Evolutionary conservation across 2,797 vertebrate genomes (phyloP), one percentile per base, ranked within the genome.

Genomic region (Dallia pectoralis): DNA sequence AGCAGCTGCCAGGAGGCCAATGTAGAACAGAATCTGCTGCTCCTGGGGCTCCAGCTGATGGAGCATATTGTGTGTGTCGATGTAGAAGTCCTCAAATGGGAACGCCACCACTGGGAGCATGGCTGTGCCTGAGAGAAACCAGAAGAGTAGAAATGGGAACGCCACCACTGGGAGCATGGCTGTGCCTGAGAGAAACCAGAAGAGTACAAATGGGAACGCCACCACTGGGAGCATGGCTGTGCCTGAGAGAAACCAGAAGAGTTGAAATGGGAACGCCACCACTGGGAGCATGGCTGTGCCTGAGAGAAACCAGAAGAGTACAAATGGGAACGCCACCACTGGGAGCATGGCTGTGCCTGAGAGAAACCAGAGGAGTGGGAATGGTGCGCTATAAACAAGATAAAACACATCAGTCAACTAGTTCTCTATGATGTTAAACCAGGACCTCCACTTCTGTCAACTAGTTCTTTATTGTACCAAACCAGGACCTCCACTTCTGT

Each of bases 261-360:
- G 95, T 79, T 96, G 96, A 30, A 95, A 96, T 4, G 97, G 96
- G 74, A 98, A 99, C 0, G 96, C 95, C 74, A 96, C 94, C 62
- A 94, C 89, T 0, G 97, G 96, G 68, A 99, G 81, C 75, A 97
- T 91, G 16, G 89, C 92, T 36, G 96, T 96, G 47, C 97, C 97
- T 97, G 68, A 81, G 56, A 67, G 51, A 3, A 59, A n/a, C n/a
- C n/a, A 94, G 89, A 97, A 92, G 75, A 96, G 95, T 79, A 96
- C 96, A 30, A 95, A 96, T 4, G 97, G 96, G 74, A 98, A 99
- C 0, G 96, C 95, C 74, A 96, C 94, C 62, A 94, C 89, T 0
- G 97, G 96, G 68, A 99, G 81, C 75, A 97, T 91, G 16, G 89
- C 92, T 36, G 96, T 96, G 47, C 97, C 97, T 97, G 68, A 81